phyloP scores from a whole-genome alignment of 2,888 invertebrate species.

The Ennomos erosarius region DNA sequence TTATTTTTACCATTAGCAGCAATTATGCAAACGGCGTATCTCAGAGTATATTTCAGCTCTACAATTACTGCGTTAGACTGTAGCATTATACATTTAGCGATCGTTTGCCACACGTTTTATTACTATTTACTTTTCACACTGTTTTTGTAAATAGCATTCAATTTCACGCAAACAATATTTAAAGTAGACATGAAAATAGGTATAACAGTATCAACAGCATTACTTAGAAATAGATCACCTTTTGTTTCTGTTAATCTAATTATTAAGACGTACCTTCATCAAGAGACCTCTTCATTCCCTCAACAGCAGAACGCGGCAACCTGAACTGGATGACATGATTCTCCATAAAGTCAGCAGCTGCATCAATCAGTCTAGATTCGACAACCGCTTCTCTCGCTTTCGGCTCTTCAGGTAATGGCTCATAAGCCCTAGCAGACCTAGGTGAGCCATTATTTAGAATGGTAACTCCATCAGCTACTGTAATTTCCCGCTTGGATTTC shows the following conservation, averaged over 20 bases:
- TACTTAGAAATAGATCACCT: no score
- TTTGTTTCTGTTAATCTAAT: no score
- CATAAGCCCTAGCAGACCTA: slow-evolving; percentile 85
- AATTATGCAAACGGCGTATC: slow-evolving; percentile 22
- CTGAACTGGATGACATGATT: slow-evolving; percentile 93
- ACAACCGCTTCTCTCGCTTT: slow-evolving; percentile 90
- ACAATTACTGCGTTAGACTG: slow-evolving; percentile 17
- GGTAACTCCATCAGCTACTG: slow-evolving; percentile 86
- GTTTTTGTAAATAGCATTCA: neutral
- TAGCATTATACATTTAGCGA: slow-evolving; percentile 35
- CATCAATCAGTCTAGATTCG: slow-evolving; percentile 90
- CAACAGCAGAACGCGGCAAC: slow-evolving; percentile 89
- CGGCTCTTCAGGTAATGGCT: slow-evolving; percentile 89
- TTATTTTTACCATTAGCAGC: neutral
- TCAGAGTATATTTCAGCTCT: neutral
- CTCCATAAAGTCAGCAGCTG: slow-evolving; percentile 90
- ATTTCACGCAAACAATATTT: no score
- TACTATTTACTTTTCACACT: slow-evolving; percentile 28
- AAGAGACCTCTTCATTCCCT: slow-evolving; percentile 91
- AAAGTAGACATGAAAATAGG: no score
- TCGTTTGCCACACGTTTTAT: slow-evolving; percentile 28
- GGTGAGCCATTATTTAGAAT: slow-evolving; percentile 80
- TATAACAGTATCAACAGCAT: no score
- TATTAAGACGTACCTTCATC: slow-evolving; percentile 88
- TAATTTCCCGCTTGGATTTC: slow-evolving; percentile 83